Conservation (phyloP, 2,888 invertebrate species). For the Sycophila texana region DNA sequence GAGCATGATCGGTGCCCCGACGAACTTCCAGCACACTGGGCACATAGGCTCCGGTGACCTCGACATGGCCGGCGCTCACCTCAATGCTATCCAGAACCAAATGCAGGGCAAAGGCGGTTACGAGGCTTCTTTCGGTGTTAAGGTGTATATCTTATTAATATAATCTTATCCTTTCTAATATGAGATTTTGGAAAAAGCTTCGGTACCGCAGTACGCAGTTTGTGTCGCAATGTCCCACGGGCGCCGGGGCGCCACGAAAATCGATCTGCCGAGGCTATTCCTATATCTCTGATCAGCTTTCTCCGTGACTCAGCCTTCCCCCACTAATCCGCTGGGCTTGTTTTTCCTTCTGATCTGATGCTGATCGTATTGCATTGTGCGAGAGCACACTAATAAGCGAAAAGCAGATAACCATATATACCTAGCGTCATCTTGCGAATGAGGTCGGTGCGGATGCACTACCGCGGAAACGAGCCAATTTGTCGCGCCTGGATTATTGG, state of each 20-base stretch:
- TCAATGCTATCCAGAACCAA: constrained; percentile 92
- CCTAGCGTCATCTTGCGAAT: not conserved
- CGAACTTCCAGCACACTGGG: constrained; percentile 96
- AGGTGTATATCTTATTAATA: constrained; percentile 64
- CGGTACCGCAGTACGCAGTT: constrained; percentile 12
- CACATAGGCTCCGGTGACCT: constrained; percentile 94
- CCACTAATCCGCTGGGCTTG: too few species aligned
- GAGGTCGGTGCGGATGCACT: not conserved
- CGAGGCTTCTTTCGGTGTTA: constrained; percentile 83
- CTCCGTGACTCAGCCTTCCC: not conserved
- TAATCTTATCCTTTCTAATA: too few species aligned
- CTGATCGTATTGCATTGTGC: too few species aligned
- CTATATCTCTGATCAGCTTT: not conserved
- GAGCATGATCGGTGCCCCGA: constrained; percentile 96
- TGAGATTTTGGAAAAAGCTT: too few species aligned
- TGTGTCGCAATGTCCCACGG: not conserved
- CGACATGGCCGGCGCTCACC: constrained; percentile 87
- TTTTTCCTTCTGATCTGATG: not conserved
- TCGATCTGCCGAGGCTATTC: constrained; percentile 1
- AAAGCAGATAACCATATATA: too few species aligned
- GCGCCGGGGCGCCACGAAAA: constrained; percentile 20
- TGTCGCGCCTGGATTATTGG: not conserved
- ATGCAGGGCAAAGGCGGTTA: constrained; percentile 98
- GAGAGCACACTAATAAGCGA: too few species aligned
- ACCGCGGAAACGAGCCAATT: constrained; percentile 8